Evolutionary conservation across 1,140 invertebrate genomes (phyloP), one percentile per base, ranked within the genome.

Genomic region (Drosophila tani): DNA sequence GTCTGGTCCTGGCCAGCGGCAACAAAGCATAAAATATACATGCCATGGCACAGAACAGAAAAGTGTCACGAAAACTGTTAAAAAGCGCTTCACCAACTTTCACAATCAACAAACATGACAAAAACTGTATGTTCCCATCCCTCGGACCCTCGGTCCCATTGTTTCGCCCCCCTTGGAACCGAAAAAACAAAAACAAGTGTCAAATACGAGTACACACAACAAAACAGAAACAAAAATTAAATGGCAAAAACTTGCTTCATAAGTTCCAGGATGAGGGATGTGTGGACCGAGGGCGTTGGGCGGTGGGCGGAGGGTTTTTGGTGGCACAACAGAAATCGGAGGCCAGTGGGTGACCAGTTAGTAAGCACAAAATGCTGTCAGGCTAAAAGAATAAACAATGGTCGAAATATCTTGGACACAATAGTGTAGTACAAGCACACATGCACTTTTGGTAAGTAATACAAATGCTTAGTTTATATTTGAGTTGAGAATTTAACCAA

Each of bases 1-100:
- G 69, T 50, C 35, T 59, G 51, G 43, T 24, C 15, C 57, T 73
- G 67, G 53, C 69, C 45, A 43, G 29, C 69, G 69, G 69, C 69
- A 73, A 73, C 46, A 40, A 50, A 50, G 70, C 67, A 73, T 73
- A 49, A 73, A 73, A 73, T 73, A 73, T 73, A 75, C 60, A 66
- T 57, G 50, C 73, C 60, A 58, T 76, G 63, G 43, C 70, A 58
- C 55, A 46, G 74, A 29, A 21, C 49, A 21, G 35, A 56, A 75
- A 69, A 90, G 84, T 87, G 84, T 87, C 85, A 81, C 77, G 66
- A 84, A 75, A 87, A 87, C 84, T 87, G 84, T 87, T 87, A 88
- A 87, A 87, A 87, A 87, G 84, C 84, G 84, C 85, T 87, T 87
- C 84, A 90, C 63, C 74, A 87, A 87, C 85, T 87, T 88, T 90